Evolutionary conservation across 2,113 vertebrate genomes (phyloP).

Genomic region (Mustelus asterias): DNA sequence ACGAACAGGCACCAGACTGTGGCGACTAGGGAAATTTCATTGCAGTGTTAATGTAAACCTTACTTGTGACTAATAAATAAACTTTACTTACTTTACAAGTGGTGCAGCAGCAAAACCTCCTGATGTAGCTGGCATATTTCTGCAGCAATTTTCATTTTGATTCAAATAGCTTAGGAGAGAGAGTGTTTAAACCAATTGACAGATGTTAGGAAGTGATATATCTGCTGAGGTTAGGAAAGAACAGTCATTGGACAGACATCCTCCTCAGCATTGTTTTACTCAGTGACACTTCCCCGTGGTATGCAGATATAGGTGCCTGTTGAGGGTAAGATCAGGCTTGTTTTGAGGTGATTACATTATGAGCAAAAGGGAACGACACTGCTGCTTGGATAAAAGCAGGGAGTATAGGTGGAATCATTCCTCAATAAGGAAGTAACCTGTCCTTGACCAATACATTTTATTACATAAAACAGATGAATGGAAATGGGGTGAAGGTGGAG

Average conservation of each 20-base stretch:
- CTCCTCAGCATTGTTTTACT: background rate
- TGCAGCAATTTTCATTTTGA: background rate
- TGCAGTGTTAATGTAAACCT: no score
- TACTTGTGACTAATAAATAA: no score
- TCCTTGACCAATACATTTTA: background rate
- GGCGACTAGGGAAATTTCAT: no score
- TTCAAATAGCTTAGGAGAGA: background rate
- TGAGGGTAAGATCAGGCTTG: background rate
- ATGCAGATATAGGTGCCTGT: background rate
- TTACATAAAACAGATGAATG: background rate
- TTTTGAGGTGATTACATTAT: background rate
- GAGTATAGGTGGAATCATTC: background rate
- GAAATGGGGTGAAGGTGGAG: no score
- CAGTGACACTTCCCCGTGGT: background rate
- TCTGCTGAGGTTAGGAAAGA: background rate
- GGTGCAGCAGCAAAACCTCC: background rate
- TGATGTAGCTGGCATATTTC: background rate
- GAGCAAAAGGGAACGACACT: background rate
- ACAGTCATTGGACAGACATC: background rate
- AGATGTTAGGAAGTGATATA: background rate
- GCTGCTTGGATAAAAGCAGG: background rate
- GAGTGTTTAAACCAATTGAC: background rate
- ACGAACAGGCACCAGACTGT: no score
- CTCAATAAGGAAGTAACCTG: background rate
- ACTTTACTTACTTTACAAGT: background rate